Conservation (phyloP, 1,140 invertebrate species). For the Palaemon carinicauda region DNA sequence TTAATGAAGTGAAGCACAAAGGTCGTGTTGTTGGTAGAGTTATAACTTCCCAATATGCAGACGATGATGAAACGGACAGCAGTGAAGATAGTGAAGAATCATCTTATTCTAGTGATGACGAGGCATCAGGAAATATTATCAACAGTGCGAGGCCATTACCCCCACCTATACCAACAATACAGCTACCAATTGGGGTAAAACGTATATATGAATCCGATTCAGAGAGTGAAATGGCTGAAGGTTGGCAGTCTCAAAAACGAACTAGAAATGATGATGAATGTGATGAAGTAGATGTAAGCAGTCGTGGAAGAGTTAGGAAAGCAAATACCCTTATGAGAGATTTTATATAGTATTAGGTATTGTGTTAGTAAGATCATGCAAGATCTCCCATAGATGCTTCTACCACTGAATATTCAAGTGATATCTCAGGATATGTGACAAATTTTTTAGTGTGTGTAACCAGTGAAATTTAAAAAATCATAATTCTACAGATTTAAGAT, state of each 20-base stretch:
- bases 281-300: conserved; percentile 55
- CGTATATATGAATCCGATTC: neutral
- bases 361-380: no score
- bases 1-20: conserved; percentile 37
- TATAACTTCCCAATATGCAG: conserved; percentile 14
- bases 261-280: conserved; percentile 41
- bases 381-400: no score
- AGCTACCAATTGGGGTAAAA: neutral
- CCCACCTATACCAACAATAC: neutral
- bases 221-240: conserved; percentile 11
- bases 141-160: neutral
- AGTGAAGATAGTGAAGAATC: conserved; percentile 16
- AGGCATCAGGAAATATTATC: neutral
- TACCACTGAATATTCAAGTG: no score
- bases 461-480: no score
- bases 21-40: conserved; percentile 37
- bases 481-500: no score
- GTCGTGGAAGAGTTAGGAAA: conserved; percentile 58
- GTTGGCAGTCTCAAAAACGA: neutral
- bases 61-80: conserved; percentile 9
- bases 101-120: neutral
- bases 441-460: no score
- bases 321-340: conserved; percentile 59
- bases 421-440: no score
- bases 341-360: conserved; percentile 58